Conservation (phyloP, 2,888 invertebrate species). For the Drosophila subsilvestris region DNA sequence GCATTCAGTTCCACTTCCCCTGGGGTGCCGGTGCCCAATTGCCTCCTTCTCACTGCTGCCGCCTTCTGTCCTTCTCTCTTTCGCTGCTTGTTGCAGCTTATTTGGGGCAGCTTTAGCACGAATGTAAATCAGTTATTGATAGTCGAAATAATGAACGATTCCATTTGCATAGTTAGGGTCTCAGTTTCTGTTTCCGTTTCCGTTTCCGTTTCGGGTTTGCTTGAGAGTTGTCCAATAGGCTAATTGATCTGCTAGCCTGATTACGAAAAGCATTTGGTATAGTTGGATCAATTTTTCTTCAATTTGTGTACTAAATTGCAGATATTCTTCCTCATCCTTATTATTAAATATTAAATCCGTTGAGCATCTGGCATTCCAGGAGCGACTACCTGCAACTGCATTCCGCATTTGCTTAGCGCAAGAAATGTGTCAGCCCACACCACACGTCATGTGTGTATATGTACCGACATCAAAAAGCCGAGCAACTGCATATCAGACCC, state of each 20-base stretch:
- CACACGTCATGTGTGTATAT: conserved; percentile 15
- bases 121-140: conserved; percentile 78
- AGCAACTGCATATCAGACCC: neutral
- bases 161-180: conserved; percentile 35
- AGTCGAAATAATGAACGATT: conserved; percentile 72
- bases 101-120: conserved; percentile 64
- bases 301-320: too few species aligned
- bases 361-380: conserved; percentile 31
- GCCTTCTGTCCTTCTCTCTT: neutral
- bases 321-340: conserved; percentile 29
- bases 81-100: conserved; percentile 23
- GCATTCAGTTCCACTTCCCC: conserved; percentile 30
- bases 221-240: conserved; percentile 6
- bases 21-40: conserved; percentile 1
- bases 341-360: conserved; percentile 52
- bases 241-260: conserved; percentile 5
- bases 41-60: conserved; percentile 5
- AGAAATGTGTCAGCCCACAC: conserved; percentile 43
- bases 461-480: conserved; percentile 19
- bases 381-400: conserved; percentile 35
- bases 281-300: conserved; percentile 2
- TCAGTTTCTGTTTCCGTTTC: neutral
- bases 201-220: neutral
- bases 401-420: conserved; percentile 17
- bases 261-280: conserved; percentile 2